Evolutionary conservation across 2,888 invertebrate genomes (phyloP).

Genomic region (Synergus gifuensis): DNA sequence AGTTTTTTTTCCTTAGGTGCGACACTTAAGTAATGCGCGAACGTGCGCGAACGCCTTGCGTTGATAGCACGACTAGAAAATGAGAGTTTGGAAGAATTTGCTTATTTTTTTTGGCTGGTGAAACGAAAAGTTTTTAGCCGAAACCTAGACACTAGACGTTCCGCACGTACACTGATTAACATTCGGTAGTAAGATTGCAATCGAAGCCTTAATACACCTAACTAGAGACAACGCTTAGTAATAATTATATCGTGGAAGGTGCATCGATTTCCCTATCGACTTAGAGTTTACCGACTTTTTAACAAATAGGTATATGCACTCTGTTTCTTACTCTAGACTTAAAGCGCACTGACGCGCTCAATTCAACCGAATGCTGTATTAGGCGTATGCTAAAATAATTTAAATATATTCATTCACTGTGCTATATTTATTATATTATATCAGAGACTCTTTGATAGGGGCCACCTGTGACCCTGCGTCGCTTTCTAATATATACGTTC

Average conservation of each 20-base stretch:
- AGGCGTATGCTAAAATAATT: conserved; percentile 73
- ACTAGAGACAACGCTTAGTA: conserved; percentile 71
- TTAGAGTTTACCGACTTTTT: conserved; percentile 19
- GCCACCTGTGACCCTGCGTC: conserved; percentile 56
- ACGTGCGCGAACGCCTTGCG: conserved; percentile 24
- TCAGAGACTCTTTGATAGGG: conserved; percentile 52
- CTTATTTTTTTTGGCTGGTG: background rate
- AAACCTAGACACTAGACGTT: conserved; percentile 26
- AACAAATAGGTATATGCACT: conserved; percentile 33
- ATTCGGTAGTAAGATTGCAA: conserved; percentile 35
- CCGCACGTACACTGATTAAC: conserved; percentile 39
- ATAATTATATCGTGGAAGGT: conserved; percentile 66
- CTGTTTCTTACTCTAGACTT: conserved; percentile 43
- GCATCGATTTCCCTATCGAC: conserved; percentile 57
- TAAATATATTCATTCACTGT: conserved; percentile 60
- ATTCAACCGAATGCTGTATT: conserved; percentile 59
- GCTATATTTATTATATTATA: conserved; percentile 58
- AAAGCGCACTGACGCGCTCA: conserved; percentile 54
- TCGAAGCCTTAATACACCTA: conserved; percentile 62
- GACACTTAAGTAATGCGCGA: conserved; percentile 25
- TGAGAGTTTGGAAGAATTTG: conserved; percentile 7
- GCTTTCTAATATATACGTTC: conserved; percentile 43
- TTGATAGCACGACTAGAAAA: conserved; percentile 39
- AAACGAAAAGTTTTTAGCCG: conserved; percentile 25
- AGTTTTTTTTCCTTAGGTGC: conserved; percentile 4